Evolutionary conservation across 2,113 vertebrate species (phyloP).

Genomic region (Nicator chloris): DNA sequence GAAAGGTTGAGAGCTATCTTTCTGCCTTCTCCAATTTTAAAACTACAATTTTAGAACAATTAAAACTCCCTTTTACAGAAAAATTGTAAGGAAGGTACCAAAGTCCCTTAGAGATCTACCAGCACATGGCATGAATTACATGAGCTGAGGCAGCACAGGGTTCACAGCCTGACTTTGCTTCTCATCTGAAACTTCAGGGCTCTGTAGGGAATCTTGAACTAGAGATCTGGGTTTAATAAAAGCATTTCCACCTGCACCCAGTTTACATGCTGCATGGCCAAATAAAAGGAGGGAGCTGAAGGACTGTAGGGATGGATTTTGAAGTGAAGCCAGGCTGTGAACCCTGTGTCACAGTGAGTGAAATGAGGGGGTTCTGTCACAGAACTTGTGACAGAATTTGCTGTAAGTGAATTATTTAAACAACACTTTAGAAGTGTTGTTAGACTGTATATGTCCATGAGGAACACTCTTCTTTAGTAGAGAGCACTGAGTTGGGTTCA

Average conservation of each 20-base stretch:
- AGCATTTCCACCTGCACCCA: background rate
- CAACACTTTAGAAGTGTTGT: background rate
- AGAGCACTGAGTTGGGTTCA: background rate
- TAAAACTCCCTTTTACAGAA: background rate
- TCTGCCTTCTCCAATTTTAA: background rate
- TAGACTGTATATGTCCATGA: background rate
- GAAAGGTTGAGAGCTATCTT: background rate
- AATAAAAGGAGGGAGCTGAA: background rate
- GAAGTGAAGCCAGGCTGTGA: background rate
- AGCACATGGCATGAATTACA: accelerated
- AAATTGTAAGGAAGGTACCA: background rate
- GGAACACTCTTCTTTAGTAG: background rate
- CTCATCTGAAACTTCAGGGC: background rate
- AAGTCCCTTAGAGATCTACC: background rate
- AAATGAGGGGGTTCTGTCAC: background rate
- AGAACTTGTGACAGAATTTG: no score
- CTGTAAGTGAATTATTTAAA: no score
- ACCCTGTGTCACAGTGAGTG: background rate
- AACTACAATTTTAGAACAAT: background rate
- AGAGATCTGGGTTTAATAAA: background rate
- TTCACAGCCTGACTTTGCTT: background rate
- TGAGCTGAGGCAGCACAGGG: background rate
- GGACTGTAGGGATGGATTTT: background rate
- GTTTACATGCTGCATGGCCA: background rate
- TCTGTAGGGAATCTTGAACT: background rate